Evolutionary conservation across 2,888 invertebrate genomes (phyloP).

Genomic region (Athetis lepigone): DNA sequence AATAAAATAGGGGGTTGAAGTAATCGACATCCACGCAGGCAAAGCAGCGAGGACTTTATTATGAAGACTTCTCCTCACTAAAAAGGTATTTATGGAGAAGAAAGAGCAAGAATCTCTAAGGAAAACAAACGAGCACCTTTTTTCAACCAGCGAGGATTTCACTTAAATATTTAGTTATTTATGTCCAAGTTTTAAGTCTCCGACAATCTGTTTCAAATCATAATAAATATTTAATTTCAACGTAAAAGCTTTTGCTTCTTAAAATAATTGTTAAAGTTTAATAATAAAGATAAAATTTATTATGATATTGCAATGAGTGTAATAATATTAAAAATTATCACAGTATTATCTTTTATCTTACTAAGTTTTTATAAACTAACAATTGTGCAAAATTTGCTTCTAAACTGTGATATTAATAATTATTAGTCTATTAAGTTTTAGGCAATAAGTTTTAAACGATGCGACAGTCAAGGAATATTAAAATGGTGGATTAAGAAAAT

Average conservation of each 20-base stretch:
- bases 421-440: constrained; percentile 29
- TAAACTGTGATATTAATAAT: constrained; percentile 27
- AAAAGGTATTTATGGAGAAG: too few relatives aligned
- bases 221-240: constrained; percentile 18
- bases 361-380: constrained; percentile 26
- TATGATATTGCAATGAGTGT: constrained; percentile 11
- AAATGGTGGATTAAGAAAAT: constrained; percentile 21
- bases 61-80: too few relatives aligned
- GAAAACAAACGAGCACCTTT: too few relatives aligned
- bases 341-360: constrained; percentile 11
- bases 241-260: constrained; percentile 17
- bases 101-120: too few relatives aligned
- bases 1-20: too few relatives aligned
- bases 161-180: constrained; percentile 1
- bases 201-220: not conserved
- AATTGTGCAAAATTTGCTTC: constrained; percentile 43
- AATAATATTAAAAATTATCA: constrained; percentile 27
- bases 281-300: constrained; percentile 26
- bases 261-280: constrained; percentile 38
- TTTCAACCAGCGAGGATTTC: not conserved
- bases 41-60: too few relatives aligned
- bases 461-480: constrained; percentile 11
- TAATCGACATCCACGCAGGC: too few relatives aligned
- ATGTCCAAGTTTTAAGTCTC: constrained; percentile 10
- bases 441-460: constrained; percentile 35